Percentiles rank a stretch among this genome's conserved stretches.
These are phyloP conservation scores for Amphibalanus amphitrite DNA, from an alignment of 1,140 invertebrate genomes.

Conservation along the genomic window DNA sequence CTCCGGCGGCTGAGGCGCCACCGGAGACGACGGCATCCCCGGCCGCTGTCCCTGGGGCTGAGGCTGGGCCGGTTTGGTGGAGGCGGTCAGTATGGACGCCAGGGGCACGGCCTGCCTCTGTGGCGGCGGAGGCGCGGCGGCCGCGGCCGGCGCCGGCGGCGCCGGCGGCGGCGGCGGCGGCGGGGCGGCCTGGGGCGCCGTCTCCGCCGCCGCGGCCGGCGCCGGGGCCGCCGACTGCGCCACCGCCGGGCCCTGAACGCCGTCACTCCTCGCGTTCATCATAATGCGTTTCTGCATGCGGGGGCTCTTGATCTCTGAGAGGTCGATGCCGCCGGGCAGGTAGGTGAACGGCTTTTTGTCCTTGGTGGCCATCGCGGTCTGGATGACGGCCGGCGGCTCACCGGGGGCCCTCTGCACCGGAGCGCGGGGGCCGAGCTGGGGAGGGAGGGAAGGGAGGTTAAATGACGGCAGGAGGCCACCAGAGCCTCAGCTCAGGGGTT, in stretches of 20 bases:
- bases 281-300: conserved; percentile 65
- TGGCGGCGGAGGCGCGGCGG: conserved; percentile 11
- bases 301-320: conserved; percentile 73
- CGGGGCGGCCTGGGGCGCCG: conserved; percentile 17
- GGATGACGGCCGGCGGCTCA: conserved; percentile 61
- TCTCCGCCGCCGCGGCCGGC: conserved; percentile 27
- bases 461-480: no score
- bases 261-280: conserved; percentile 36
- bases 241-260: conserved; percentile 24
- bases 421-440: background rate
- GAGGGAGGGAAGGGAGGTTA: conserved; percentile 1
- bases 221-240: conserved; percentile 30
- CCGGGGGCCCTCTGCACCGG: background rate
- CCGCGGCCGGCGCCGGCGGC: conserved; percentile 8
- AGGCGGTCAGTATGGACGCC: conserved; percentile 7
- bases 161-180: conserved; percentile 20
- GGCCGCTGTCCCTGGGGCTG: background rate
- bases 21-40: conserved; percentile 7
- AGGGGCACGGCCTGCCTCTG: conserved; percentile 13
- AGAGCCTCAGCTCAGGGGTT: no score
- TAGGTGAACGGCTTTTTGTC: conserved; percentile 90
- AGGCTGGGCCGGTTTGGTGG: no score
- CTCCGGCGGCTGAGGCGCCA: no score
- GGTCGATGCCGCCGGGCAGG: conserved; percentile 73
- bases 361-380: conserved; percentile 85